A percentile compares a stretch with the other conserved stretches of the same genome.
These are phyloP conservation scores for Notolepis coatsorum DNA, from an alignment of 2,797 vertebrate genomes.

Conservation along the genomic window DNA sequence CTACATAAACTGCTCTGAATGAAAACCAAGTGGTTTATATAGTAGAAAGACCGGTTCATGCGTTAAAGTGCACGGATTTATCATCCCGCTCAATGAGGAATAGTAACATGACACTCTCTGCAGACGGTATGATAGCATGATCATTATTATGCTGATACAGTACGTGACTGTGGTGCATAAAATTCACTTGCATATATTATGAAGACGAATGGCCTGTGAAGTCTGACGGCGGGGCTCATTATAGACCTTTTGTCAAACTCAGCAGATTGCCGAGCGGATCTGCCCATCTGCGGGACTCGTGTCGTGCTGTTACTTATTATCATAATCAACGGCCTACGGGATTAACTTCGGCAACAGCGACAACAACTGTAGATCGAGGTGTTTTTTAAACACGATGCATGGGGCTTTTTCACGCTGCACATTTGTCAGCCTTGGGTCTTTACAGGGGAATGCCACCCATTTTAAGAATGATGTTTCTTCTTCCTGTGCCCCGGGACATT, in stretches of 20 bases:
- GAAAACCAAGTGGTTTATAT: slow-evolving; percentile 36
- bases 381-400: slow-evolving; percentile 44
- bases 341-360: slow-evolving; percentile 41
- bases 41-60: slow-evolving; percentile 24
- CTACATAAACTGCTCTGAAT: slow-evolving; percentile 33
- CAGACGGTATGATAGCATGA: slow-evolving; percentile 24
- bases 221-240: neutral
- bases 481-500: no score
- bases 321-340: slow-evolving; percentile 29
- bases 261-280: neutral
- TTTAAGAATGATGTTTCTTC: no score
- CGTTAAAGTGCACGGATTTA: slow-evolving; percentile 21
- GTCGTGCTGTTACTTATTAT: slow-evolving; percentile 38
- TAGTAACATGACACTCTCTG: slow-evolving; percentile 11
- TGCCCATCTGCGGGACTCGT: neutral
- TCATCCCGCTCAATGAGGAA: slow-evolving; percentile 41
- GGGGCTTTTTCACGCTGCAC: slow-evolving; percentile 16
- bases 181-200: neutral
- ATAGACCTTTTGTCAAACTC: neutral
- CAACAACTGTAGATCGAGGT: slow-evolving; percentile 31
- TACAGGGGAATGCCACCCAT: no score
- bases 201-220: neutral
- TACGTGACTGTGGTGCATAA: neutral
- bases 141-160: slow-evolving; percentile 14
- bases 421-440: no score